Base-by-base conservation (phyloP, 2,113 vertebrate species). In the Alaudala cheleensis region DNA sequence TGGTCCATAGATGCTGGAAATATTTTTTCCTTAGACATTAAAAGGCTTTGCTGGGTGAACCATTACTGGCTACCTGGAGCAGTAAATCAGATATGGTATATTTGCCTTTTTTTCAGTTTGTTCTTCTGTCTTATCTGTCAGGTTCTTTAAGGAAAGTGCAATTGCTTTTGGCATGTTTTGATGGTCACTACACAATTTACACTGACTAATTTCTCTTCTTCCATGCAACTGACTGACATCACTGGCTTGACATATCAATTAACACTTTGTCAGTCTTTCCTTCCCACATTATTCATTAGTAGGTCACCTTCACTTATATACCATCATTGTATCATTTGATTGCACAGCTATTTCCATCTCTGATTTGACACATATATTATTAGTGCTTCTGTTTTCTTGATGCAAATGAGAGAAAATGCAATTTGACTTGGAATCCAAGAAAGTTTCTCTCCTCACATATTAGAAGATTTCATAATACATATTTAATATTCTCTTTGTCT, bases 231-330 rank as follows among this genome's bases (percentile, higher is more conserved):
- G 72, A 86, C 60, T 95, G 90, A 70, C 81, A 95, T 88, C 67
- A 66, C 66, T 78, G 33, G 19, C 49, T 92, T 95, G 93, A 94
- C 90, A 94, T 79, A 90, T 58, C 93, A 91, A 90, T 94, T 95
- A 96, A 96, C 85, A 92, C 76, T 88, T 94, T 70, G 50, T 92
- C 81, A 94, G 66, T 56, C 84, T 70, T 92, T 91, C 17, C 57
- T 87, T 94, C 91, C 81, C 91, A 85, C 62, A 23, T 85, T 66
- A 88, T 90, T 95, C 66, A 90, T 88, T 82, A 69, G 54, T 37
- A 79, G 91, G 82, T 95, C 90, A 97, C 88, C 90, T 94, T 95
- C 90, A 92, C 34, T 90, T 80, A 83, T 44, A 93, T 90, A 86
- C 64, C 44, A 53, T 67, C 73, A 78, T 91, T 93, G 69, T 87